Percentiles rank a stretch among this genome's conserved stretches.
Conservation (phyloP, 2,888 invertebrate genomes). For the Tipula helvola region DNA sequence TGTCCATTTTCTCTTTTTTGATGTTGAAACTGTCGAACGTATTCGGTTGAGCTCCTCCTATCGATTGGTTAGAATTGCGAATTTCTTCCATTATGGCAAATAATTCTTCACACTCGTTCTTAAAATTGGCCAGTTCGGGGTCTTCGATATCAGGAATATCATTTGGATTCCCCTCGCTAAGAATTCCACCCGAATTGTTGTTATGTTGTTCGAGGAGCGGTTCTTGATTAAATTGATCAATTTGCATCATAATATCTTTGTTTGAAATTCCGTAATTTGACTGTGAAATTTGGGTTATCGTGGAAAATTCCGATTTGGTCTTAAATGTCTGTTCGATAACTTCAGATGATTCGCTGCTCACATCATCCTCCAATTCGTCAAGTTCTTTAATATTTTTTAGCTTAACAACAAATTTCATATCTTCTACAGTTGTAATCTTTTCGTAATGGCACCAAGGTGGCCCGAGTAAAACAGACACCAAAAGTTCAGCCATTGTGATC, state of each 20-base stretch:
- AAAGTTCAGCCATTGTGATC: neutral
- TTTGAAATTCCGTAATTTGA: neutral
- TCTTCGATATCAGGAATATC: conserved; percentile 7
- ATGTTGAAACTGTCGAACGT: neutral
- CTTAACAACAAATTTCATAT: neutral
- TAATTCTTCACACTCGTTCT: neutral
- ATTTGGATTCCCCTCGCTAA: neutral
- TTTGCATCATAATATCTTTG: neutral
- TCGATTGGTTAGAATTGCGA: neutral
- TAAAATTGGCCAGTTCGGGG: neutral
- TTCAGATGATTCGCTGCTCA: neutral
- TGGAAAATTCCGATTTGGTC: neutral
- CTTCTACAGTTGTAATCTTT: neutral
- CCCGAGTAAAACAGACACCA: neutral
- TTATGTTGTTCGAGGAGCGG: neutral
- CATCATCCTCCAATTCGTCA: neutral
- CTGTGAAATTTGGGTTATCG: neutral
- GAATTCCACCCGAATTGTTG: neutral
- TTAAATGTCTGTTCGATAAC: neutral
- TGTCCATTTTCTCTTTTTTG: neutral
- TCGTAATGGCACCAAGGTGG: neutral
- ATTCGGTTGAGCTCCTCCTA: neutral
- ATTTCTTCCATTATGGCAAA: conserved; percentile 7
- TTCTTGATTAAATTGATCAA: neutral
- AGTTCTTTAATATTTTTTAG: neutral